These are phyloP conservation scores for Stramonita haemastoma DNA, from an alignment of 2,888 invertebrate genomes.

Conservation along the genomic window DNA sequence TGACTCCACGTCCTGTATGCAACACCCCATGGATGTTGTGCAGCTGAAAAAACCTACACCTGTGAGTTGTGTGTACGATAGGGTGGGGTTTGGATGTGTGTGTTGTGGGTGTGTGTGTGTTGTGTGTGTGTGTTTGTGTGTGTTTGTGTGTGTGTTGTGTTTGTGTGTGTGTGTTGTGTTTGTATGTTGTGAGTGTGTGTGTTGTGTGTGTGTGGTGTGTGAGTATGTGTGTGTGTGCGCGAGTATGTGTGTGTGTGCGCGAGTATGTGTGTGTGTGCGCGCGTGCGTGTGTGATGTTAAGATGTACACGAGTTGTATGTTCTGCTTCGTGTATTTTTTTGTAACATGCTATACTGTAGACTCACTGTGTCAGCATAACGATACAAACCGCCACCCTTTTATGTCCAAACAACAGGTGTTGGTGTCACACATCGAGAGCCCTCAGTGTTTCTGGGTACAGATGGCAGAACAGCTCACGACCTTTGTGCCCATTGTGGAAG, in stretches of 20 bases:
- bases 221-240: neutral
- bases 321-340: too few relatives aligned
- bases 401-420: neutral
- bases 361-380: too few relatives aligned
- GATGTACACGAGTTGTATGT: too few relatives aligned
- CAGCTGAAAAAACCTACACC: neutral
- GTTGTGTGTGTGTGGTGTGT: neutral
- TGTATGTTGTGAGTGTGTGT: neutral
- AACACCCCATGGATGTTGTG: neutral
- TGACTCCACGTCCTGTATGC: neutral
- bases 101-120: constrained; percentile 21
- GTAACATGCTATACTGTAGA: too few relatives aligned
- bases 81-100: neutral
- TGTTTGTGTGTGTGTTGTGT: constrained; percentile 6
- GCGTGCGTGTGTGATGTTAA: too few relatives aligned
- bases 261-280: too few relatives aligned
- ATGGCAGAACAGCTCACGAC: neutral
- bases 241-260: too few relatives aligned
- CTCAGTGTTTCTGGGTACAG: constrained; percentile 24
- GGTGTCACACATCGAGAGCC: constrained; percentile 15
- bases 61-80: neutral
- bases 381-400: too few relatives aligned
- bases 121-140: neutral
- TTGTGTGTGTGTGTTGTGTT: neutral
- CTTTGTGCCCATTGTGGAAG: neutral